Base-by-base conservation (phyloP, 2,113 vertebrate genomes). In the Xiphophorus couchianus region DNA sequence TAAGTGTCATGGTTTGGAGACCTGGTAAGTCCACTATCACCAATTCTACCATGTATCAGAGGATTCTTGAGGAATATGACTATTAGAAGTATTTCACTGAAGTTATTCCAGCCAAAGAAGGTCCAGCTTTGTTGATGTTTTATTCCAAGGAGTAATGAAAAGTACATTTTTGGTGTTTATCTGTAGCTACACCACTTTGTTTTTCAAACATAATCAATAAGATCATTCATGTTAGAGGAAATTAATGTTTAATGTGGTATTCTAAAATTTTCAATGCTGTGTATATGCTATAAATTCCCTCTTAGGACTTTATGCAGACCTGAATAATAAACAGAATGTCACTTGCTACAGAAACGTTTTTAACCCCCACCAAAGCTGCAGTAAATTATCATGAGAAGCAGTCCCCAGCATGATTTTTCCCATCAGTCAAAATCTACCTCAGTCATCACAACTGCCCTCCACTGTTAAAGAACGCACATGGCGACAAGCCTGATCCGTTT, bases 401-500 rank as follows among this genome's bases (percentile, higher is more conserved):
- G 35, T 11, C 15, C 44, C 44, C 42, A 4, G 42, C 42, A 44
- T 44, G 14, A 44, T 4, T 44, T 28, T 17, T 44, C 4, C 15
- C 44, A 48, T 48, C 44, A 48, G 4, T 19, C 44, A 48, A 48
- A 48, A 48, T 48, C 17, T 48, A 48, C 44, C 15, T 48, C 44
- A 5, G 17, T 19, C 44, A 48, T 48, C 44, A 48, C 44, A 48
- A 48, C 5, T 48, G 39, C 2, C 42, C 15, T 44, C 42, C 42
- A 15, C 14, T 44, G 44, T 48, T 5, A 17, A 4, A 17, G 14
- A 48, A 48, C 1, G 5, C 44, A 19, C 15, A 15, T 3, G 44
- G 3, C 1, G 73, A 77, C 76, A 66, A 25, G 60, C 27, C 9
- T 15, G 39, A 66, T 74, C 14, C 14, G 61, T 77, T 77, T 68